Evolutionary conservation across 1,140 invertebrate genomes (phyloP), one percentile per base, ranked within the genome.

Genomic region (Schmidtea mediterranea): DNA sequence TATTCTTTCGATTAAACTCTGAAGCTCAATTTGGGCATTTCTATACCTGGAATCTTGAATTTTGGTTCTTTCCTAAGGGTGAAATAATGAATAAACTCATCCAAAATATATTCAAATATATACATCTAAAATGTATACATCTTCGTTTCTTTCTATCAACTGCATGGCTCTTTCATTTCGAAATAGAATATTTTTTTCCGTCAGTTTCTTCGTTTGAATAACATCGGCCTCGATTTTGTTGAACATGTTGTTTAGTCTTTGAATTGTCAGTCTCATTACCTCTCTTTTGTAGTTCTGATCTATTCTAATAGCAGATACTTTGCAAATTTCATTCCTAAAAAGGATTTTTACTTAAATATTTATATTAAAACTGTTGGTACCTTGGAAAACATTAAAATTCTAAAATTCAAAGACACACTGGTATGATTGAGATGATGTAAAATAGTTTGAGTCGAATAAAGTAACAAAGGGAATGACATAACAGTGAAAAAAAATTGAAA

Each of bases 91-190:
- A 62, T 62, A 52, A 63, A n/a, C n/a, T n/a, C n/a, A n/a, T n/a
- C n/a, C n/a, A n/a, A n/a, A n/a, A n/a, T n/a, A n/a, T n/a, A n/a
- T n/a, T n/a, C n/a, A n/a, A n/a, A n/a, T n/a, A n/a, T n/a, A n/a
- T 55, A 64, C 62, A 55, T 63, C 62, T 50, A 66, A 65, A 32
- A 65, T 60, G 52, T 61, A 63, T 2, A 65, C 61, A 56, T 67
- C 65, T 51, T 64, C 63, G 54, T 63, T 62, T 52, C 60, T 55
- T 49, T 66, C 59, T 40, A 67, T 62, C 12, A 67, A 53, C 46
- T 63, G 59, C 36, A 66, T 56, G 45, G 62, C 63, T 49, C 65
- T 60, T 55, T 18, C 23, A 22, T 46, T 46, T 16, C n/a, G 3
- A 46, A 63, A 56, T 50, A 63, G 56, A 18, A 63, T 57, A 40